phyloP scores from a whole-genome alignment of 2,888 invertebrate genomes.

The Eudemis profundana region DNA sequence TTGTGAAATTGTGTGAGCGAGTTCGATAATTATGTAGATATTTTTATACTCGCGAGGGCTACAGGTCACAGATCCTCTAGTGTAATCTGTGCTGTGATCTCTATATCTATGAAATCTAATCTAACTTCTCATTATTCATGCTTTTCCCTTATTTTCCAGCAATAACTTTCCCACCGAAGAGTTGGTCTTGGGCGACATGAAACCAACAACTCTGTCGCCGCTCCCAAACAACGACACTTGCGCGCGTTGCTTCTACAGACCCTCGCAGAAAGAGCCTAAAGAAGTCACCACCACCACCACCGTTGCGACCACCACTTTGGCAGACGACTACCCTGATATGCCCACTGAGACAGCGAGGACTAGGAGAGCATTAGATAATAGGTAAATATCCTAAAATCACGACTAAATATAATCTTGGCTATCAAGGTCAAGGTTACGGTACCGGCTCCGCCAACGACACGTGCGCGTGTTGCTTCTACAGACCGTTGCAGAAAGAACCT shows the following conservation, averaged over 20 bases:
- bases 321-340: constrained; percentile 41
- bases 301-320: constrained; percentile 31
- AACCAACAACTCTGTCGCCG: constrained; percentile 60
- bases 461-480: too few species aligned
- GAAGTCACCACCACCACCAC: constrained; percentile 41
- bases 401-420: too few species aligned
- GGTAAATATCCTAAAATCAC: background rate
- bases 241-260: constrained; percentile 42
- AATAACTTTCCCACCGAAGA: constrained; percentile 86
- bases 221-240: constrained; percentile 47
- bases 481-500: too few species aligned
- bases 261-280: constrained; percentile 46
- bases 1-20: too few species aligned
- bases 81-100: too few species aligned
- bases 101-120: too few species aligned
- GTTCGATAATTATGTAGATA: too few species aligned
- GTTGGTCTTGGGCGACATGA: constrained; percentile 90
- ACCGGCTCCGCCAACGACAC: too few species aligned
- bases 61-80: too few species aligned
- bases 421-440: too few species aligned
- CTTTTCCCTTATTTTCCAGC: too few species aligned
- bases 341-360: background rate
- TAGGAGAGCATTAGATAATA: constrained; percentile 3
- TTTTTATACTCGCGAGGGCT: too few species aligned
- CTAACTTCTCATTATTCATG: background rate